phyloP scores from a whole-genome alignment of 2,797 vertebrate genomes.

The Halcyon badia region DNA sequence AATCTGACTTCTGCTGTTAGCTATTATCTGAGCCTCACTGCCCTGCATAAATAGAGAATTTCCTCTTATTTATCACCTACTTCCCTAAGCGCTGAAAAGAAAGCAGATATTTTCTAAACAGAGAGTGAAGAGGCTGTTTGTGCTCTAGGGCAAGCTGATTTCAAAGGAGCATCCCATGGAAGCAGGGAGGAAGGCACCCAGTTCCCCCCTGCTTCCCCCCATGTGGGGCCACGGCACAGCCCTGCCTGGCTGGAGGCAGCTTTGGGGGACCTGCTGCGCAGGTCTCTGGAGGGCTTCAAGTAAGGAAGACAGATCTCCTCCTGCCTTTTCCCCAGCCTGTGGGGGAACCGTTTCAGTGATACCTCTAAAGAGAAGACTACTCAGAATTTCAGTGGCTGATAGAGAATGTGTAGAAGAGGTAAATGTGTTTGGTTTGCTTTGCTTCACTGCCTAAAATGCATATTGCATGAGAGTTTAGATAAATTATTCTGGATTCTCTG shows the following conservation, averaged over 20 bases:
- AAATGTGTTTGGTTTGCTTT: neutral
- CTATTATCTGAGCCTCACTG: neutral
- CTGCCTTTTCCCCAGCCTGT: neutral
- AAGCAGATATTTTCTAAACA: neutral
- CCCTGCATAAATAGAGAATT: neutral
- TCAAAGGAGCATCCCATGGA: neutral
- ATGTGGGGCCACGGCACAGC: neutral
- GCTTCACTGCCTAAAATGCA: neutral
- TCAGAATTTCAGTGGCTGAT: rapidly evolving
- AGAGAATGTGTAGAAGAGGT: neutral
- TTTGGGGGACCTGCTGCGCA: rapidly evolving
- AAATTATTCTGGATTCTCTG: neutral
- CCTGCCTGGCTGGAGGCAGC: neutral
- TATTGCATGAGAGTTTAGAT: neutral
- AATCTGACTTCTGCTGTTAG: neutral
- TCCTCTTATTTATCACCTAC: neutral
- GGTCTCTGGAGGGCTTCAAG: neutral
- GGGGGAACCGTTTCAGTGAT: neutral
- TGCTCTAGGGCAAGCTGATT: neutral
- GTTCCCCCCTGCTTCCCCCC: rapidly evolving
- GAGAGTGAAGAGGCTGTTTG: neutral
- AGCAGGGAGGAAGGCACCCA: neutral
- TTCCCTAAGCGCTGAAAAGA: neutral
- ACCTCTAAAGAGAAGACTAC: neutral
- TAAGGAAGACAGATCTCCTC: neutral